These are phyloP conservation scores for Salarias fasciatus DNA, from an alignment of 2,797 vertebrate genomes.

Conservation along the genomic window DNA sequence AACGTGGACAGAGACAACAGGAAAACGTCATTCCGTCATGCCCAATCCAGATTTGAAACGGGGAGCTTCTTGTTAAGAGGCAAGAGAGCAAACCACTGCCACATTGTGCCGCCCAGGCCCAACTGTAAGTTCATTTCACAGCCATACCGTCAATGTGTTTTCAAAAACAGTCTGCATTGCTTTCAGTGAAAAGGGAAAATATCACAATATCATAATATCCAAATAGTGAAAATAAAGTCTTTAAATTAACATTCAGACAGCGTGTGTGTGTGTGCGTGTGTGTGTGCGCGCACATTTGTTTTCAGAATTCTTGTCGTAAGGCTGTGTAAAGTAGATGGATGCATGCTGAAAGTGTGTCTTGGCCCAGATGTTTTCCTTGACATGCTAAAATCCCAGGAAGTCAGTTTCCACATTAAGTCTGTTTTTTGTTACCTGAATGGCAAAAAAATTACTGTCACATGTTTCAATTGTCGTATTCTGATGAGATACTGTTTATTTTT, in stretches of 20 bases:
- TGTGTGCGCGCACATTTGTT: not conserved
- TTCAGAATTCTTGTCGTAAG: not conserved
- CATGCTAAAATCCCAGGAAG: constrained; percentile 16
- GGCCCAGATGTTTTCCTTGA: not conserved
- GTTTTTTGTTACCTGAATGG: constrained; percentile 8
- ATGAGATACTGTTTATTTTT: constrained; percentile 28
- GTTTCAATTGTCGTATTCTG: constrained; percentile 20
- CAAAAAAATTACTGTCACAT: constrained; percentile 1
- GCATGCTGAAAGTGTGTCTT: constrained; percentile 15
- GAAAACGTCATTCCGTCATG: too few species aligned
- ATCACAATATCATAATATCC: too few species aligned
- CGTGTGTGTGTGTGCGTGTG: not conserved
- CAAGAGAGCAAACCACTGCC: too few species aligned
- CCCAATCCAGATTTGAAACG: too few species aligned
- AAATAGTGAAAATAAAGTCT: too few species aligned
- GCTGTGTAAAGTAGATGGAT: constrained; percentile 5
- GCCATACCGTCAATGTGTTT: too few species aligned
- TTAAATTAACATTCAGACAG: not conserved
- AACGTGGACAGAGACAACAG: too few species aligned
- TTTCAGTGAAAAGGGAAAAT: too few species aligned
- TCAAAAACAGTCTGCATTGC: too few species aligned
- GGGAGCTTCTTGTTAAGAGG: too few species aligned
- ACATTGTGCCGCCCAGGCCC: too few species aligned
- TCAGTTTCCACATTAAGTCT: constrained; percentile 5
- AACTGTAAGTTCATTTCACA: too few species aligned